Conservation (phyloP, 2,888 invertebrate genomes). For the Frankliniella fusca region DNA sequence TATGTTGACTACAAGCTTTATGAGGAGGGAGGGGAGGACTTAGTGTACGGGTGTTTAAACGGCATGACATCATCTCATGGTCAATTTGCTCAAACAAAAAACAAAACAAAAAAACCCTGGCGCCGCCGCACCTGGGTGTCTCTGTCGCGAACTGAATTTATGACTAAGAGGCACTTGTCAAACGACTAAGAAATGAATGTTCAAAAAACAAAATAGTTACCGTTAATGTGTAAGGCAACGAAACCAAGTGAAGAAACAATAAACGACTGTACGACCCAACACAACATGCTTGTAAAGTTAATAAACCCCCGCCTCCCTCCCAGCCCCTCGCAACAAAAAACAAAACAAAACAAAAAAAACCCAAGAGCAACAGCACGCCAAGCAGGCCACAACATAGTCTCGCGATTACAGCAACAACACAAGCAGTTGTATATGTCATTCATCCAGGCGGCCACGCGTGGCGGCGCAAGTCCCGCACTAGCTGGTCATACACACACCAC, state of each 20-base stretch:
- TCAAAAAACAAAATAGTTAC: constrained; percentile 7
- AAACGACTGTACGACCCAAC: constrained; percentile 19
- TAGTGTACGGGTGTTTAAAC: constrained; percentile 2
- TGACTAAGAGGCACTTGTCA: not conserved
- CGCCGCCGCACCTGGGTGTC: not conserved
- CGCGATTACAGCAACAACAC: not conserved
- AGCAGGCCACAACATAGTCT: not conserved
- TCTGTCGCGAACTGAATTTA: not conserved
- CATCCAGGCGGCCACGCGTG: not conserved
- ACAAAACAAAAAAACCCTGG: no score
- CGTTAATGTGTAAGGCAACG: not conserved
- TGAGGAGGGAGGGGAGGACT: not conserved
- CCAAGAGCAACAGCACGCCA: not conserved
- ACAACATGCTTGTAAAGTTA: not conserved
- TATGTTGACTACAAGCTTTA: not conserved
- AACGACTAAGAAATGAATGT: not conserved
- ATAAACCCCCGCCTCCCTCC: not conserved
- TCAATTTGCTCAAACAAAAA: not conserved
- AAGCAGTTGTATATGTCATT: not conserved
- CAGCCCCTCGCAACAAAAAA: not conserved
- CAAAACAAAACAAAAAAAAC: not conserved
- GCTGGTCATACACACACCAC: no score
- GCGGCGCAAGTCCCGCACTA: not conserved
- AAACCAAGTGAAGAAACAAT: constrained; percentile 22
- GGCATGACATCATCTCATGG: not conserved